A percentile compares a stretch with the other conserved stretches of the same genome.
Conservation (phyloP, 1,140 invertebrate species). For the Drosophila jambulina region DNA sequence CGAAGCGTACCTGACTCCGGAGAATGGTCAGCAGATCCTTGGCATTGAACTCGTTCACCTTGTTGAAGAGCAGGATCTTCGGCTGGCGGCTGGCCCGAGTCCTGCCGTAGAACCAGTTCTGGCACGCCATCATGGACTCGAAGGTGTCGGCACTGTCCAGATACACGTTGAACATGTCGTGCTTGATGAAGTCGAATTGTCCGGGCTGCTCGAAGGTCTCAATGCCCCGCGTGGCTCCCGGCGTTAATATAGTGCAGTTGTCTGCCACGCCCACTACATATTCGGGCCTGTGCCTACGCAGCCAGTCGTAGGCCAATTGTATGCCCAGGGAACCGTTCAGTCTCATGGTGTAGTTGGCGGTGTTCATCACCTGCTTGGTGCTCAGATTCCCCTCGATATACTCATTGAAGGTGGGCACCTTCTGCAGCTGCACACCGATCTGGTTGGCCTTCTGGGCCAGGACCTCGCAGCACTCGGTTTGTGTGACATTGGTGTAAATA, state of each 20-base stretch:
- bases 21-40: constrained; percentile 89
- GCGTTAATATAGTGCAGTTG: constrained; percentile 49
- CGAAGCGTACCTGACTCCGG: constrained; percentile 87
- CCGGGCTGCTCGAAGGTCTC: constrained; percentile 89
- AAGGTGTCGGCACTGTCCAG: constrained; percentile 97
- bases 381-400: constrained; percentile 46
- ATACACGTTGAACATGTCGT: constrained; percentile 88
- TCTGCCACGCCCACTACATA: constrained; percentile 42
- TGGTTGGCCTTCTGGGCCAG: constrained; percentile 89
- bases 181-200: constrained; percentile 88
- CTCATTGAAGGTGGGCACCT: constrained; percentile 41
- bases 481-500: constrained; percentile 90
- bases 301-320: constrained; percentile 91
- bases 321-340: constrained; percentile 95
- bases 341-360: constrained; percentile 52
- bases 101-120: constrained; percentile 91
- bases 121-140: constrained; percentile 94
- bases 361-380: constrained; percentile 41
- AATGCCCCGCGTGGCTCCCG: constrained; percentile 86
- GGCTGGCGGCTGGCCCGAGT: constrained; percentile 77
- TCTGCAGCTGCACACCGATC: constrained; percentile 86
- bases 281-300: constrained; percentile 84
- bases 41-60: constrained; percentile 91
- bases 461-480: constrained; percentile 90
- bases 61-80: constrained; percentile 93